Evolutionary conservation across 2,888 invertebrate genomes (phyloP), one percentile per base, ranked within the genome.

Genomic region (Carpatolechia fugitivella): DNA sequence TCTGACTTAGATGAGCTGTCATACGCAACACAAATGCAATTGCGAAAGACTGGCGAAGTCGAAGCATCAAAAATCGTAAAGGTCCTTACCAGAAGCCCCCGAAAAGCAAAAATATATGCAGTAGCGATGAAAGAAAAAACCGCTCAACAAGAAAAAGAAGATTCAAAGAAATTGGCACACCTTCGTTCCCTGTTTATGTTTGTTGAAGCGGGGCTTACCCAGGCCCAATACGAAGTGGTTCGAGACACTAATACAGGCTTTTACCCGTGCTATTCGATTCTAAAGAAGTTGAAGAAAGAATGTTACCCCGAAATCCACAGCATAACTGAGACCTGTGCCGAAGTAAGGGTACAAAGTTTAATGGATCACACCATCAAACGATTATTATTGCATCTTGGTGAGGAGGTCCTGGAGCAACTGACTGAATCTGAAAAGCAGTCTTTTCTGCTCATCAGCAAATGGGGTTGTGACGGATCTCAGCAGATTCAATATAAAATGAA

Each of bases 391-490:
- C 52, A 48, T 41, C 30, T 61, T n/a, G n/a, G n/a, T 6, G 50
- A 57, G 47, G 57, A 56, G 2, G 47, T 57, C 1, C 16, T 53
- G 14, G 11, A 18, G 29, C 29, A 13, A 3, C 24, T 60, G n/a
- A 54, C 33, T 11, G 46, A 49, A 14, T 30, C 53, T 33, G 55
- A 60, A 33, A 8, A 30, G 8, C 8, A 48, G 5, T 46, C 31
- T 4, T 56, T 63, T 36, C 59, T 46, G 1, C 36, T 65, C 10
- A 63, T 65, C 38, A 53, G 55, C 50, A 66, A 66, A 61, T 66
- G 64, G 64, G 62, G 65, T 13, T 66, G 65, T 50, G 63, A 65
- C 56, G 63, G 63, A 0, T 67, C 65, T 1, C 61, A n/a, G 30
- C 64, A 65, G 58, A 13, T 60, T 7, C 47, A 56, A 50, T 65